These are phyloP conservation scores for Pammene fasciana DNA, from an alignment of 2,888 invertebrate genomes.

Conservation along the genomic window DNA sequence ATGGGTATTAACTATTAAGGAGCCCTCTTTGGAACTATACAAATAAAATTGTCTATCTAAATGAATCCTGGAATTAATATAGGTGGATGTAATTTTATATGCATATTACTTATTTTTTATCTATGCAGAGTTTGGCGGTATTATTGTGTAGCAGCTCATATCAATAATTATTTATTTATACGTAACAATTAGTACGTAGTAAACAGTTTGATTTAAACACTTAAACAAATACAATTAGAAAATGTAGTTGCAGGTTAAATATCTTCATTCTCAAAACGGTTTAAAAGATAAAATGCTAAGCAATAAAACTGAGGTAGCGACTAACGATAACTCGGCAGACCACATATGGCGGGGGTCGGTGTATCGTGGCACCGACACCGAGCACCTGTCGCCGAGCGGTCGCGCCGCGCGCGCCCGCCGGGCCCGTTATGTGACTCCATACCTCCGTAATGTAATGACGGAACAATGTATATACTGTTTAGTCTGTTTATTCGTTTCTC, in stretches of 20 bases:
- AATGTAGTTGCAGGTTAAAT: neutral
- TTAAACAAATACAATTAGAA: too few relatives aligned
- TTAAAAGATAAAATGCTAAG: slow-evolving; percentile 8
- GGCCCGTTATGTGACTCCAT: slow-evolving; percentile 46
- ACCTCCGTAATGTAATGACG: slow-evolving; percentile 41
- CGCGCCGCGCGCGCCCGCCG: slow-evolving; percentile 24
- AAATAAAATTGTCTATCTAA: slow-evolving; percentile 1
- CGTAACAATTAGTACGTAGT: too few relatives aligned
- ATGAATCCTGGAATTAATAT: too few relatives aligned
- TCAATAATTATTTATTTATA: too few relatives aligned
- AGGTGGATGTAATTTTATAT: too few relatives aligned
- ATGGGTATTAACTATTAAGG: slow-evolving; percentile 17
- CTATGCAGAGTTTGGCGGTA: too few relatives aligned
- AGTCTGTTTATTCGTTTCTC: slow-evolving; percentile 29
- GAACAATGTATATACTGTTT: slow-evolving; percentile 53
- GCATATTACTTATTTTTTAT: too few relatives aligned
- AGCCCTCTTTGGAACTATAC: neutral
- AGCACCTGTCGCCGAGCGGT: slow-evolving; percentile 36
- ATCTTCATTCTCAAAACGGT: neutral
- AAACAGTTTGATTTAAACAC: too few relatives aligned
- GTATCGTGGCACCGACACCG: slow-evolving; percentile 25
- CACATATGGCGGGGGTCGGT: slow-evolving; percentile 39
- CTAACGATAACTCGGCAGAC: slow-evolving; percentile 29
- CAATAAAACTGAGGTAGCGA: slow-evolving; percentile 33
- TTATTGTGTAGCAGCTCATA: too few relatives aligned